Percentiles rank a stretch among this genome's conserved stretches.
Evolutionary conservation across 1,140 invertebrate genomes (phyloP).

Genomic region (Himalopsyche phryganea): DNA sequence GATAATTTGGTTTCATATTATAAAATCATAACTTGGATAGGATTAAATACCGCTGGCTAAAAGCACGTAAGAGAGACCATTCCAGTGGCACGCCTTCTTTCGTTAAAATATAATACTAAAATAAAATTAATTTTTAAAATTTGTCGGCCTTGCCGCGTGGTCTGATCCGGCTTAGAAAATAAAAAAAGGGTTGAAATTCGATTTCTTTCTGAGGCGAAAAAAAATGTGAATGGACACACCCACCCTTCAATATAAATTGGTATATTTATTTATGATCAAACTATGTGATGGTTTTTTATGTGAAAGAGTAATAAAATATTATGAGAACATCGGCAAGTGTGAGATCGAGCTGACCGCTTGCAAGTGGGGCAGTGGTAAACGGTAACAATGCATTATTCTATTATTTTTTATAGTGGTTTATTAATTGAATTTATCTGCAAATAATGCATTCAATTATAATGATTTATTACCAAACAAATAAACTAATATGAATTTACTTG

Average conservation of each 20-base stretch:
- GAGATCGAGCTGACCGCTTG: background rate
- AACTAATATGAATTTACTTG: no score
- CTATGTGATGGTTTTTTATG: slow-evolving; percentile 13
- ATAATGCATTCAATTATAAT: no score
- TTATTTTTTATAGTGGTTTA: background rate
- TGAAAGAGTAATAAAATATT: slow-evolving; percentile 12
- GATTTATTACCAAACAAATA: no score
- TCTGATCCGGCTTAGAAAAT: slow-evolving; percentile 12
- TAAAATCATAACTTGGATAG: slow-evolving; percentile 4
- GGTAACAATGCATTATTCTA: background rate
- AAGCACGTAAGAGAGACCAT: slow-evolving; percentile 6
- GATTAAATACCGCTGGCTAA: slow-evolving; percentile 8
- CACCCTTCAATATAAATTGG: slow-evolving; percentile 35
- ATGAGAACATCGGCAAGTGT: slow-evolving; percentile 5
- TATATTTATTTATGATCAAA: slow-evolving; percentile 34
- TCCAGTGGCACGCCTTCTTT: slow-evolving; percentile 9
- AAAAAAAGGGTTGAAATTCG: slow-evolving; percentile 34
- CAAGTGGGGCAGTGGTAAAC: background rate
- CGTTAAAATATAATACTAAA: slow-evolving; percentile 21
- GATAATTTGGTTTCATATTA: background rate
- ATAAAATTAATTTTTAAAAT: slow-evolving; percentile 30
- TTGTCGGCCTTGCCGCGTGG: slow-evolving; percentile 2
- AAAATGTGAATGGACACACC: slow-evolving; percentile 29
- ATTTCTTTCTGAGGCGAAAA: slow-evolving; percentile 30
- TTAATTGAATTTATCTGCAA: background rate